Conservation (phyloP, 2,113 vertebrate genomes). For the Toxotes jaculatrix region DNA sequence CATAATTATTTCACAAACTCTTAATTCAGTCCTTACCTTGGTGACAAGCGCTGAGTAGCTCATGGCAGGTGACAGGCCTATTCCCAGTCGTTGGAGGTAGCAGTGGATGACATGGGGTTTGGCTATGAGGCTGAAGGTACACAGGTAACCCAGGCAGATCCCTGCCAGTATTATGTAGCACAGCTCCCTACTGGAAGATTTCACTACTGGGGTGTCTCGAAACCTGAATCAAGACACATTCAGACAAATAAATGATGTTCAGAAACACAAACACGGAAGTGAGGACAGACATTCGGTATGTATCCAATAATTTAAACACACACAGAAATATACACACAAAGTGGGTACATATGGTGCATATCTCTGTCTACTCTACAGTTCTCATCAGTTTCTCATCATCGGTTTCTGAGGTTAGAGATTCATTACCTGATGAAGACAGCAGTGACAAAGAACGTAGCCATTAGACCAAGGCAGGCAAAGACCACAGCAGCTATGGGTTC, state of each 20-base stretch:
- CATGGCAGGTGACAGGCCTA: constrained; percentile 96
- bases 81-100: constrained; percentile 95
- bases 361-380: not conserved
- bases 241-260: not conserved
- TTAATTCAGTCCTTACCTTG: constrained; percentile 59
- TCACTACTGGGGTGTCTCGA: constrained; percentile 96
- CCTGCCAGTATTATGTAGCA: constrained; percentile 98
- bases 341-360: not conserved
- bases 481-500: constrained; percentile 97
- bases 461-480: constrained; percentile 94
- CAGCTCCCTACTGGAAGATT: constrained; percentile 97
- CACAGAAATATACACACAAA: not conserved
- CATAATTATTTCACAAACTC: not conserved
- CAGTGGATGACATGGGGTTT: constrained; percentile 95
- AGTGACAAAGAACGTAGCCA: constrained; percentile 95
- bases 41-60: constrained; percentile 81
- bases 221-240: constrained; percentile 67
- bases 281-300: not conserved
- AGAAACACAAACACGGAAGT: not conserved
- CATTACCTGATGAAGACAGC: constrained; percentile 92
- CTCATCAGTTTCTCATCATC: not conserved
- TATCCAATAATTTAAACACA: not conserved
- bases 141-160: constrained; percentile 97
- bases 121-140: constrained; percentile 96
- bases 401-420: not conserved